Evolutionary conservation across 2,113 vertebrate species (phyloP).

Genomic region (Etia nguti): DNA sequence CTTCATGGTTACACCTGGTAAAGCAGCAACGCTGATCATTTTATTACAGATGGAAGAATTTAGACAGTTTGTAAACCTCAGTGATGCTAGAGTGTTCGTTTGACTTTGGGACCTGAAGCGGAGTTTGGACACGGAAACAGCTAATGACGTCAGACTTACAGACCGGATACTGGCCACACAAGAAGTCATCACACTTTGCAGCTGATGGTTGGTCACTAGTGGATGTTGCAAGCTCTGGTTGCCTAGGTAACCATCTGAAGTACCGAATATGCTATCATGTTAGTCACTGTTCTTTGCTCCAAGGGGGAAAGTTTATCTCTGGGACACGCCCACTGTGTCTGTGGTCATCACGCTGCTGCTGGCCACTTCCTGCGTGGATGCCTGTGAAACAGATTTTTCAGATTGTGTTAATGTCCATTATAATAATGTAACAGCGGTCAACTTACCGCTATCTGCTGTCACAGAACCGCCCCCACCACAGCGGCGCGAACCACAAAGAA

Average conservation of each 20-base stretch:
- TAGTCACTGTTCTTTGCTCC: background rate
- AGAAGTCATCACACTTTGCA: background rate
- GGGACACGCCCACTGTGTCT: background rate
- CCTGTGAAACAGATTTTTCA: background rate
- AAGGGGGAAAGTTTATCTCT: background rate
- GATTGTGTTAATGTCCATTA: background rate
- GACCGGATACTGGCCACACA: background rate
- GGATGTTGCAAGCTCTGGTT: background rate
- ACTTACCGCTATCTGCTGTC: background rate
- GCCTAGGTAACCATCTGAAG: background rate
- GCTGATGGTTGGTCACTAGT: background rate
- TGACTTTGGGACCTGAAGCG: background rate
- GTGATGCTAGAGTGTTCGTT: background rate
- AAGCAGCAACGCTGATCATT: fast-evolving
- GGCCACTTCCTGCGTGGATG: background rate
- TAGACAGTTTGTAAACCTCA: background rate
- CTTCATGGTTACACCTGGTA: background rate
- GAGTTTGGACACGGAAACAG: background rate
- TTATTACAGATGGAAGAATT: background rate
- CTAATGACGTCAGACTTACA: background rate
- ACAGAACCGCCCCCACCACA: background rate
- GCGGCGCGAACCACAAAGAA: background rate
- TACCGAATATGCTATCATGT: background rate
- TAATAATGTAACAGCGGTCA: background rate
- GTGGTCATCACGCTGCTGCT: background rate